Evolutionary conservation across 2,113 vertebrate genomes (phyloP).

Genomic region (Gorsachius goisagi): DNA sequence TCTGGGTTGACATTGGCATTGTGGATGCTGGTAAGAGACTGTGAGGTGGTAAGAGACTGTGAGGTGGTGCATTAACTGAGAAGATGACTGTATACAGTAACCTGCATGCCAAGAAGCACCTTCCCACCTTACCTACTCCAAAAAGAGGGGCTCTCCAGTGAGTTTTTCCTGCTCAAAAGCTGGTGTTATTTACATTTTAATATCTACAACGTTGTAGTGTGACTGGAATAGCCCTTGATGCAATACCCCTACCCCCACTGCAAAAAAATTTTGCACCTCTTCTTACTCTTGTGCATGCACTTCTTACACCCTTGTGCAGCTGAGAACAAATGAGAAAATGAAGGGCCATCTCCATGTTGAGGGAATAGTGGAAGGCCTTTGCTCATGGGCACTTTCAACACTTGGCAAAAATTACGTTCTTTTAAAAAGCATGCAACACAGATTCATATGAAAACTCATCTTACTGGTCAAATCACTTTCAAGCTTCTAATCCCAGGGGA

Average conservation of each 20-base stretch:
- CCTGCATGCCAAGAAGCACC: not conserved
- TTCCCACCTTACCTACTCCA: not conserved
- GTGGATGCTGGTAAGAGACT: constrained; percentile 71
- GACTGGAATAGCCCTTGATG: not conserved
- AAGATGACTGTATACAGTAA: too few relatives aligned
- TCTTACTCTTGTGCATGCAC: not conserved
- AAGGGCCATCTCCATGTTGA: accelerated
- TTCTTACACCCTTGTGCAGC: not conserved
- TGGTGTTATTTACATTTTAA: not conserved
- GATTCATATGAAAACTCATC: not conserved
- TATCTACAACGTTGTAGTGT: accelerated
- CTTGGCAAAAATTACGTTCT: not conserved
- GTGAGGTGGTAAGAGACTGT: not conserved
- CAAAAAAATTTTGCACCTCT: not conserved
- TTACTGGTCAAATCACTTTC: not conserved
- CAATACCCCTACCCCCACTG: accelerated
- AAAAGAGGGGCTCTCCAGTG: not conserved
- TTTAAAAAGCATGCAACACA: not conserved
- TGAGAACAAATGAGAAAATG: not conserved
- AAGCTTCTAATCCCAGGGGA: not conserved
- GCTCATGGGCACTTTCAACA: not conserved
- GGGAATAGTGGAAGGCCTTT: not conserved
- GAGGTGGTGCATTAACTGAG: not conserved
- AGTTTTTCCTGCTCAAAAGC: not conserved
- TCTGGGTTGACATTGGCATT: constrained; percentile 89